Evolutionary conservation across 2,113 vertebrate genomes (phyloP), one percentile per base, ranked within the genome.

Genomic region (Chascanopsetta lugubris): DNA sequence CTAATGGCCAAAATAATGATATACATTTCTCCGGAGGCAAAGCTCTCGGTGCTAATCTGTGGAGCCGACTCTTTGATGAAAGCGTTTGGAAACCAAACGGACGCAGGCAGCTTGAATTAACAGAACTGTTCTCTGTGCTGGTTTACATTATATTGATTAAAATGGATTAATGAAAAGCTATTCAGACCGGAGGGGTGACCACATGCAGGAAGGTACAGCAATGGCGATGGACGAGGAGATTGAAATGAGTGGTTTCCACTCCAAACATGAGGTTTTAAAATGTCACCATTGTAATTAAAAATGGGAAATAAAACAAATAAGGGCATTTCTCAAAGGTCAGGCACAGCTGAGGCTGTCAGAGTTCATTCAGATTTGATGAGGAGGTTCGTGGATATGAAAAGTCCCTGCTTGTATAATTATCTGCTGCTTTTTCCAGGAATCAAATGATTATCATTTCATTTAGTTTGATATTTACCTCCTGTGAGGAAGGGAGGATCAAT

Each of bases 131-230:
- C n/a, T 38, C 38, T 1, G 29, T 34, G n/a, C 9, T 24, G 43
- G 56, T 55, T 55, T 26, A 50, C 29, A 20, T 38, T 3, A 46
- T 59, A 47, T 61, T 65, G 47, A 75, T 66, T 45, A 11, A 45
- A 69, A 48, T 22, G 25, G 32, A 71, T 58, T 58, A 20, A 66
- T 66, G 29, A 24, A 34, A 70, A 61, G 47, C 40, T 10, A 48
- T 57, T 69, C 36, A 60, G 26, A 30, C 6, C 0, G 36, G 6
- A 54, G 12, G 48, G 32, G 22, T 4, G 13, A 2, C 54, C 29
- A 8, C 25, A 1, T 1, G 30, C 18, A 26, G 68, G 59, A 63
- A 56, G 8, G 20, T 1, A n/a, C n/a, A 29, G 49, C 30, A 6
- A n/a, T n/a, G 55, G 22, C 22, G 70, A 53, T 36, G 27, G 24